Percentiles rank a stretch among this genome's conserved stretches.
Evolutionary conservation across 2,113 vertebrate species (phyloP).

Genomic region (Bombycilla garrulus): DNA sequence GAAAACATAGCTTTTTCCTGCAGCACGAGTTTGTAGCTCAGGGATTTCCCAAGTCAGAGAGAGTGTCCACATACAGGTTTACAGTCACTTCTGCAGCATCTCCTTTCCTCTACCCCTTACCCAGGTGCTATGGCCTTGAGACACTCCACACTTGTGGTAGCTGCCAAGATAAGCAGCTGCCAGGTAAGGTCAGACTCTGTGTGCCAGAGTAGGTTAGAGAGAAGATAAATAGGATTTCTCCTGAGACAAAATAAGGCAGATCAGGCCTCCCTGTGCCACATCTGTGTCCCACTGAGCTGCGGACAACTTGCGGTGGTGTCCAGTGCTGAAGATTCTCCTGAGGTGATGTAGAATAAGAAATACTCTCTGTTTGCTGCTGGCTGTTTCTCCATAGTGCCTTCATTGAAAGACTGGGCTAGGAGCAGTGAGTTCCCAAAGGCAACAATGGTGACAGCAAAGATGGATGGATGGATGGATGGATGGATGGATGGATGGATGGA

Average conservation of each 20-base stretch:
- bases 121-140: background rate
- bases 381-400: background rate
- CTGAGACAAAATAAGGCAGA: background rate
- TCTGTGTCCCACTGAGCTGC: background rate
- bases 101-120: background rate
- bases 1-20: background rate
- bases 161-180: background rate
- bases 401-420: background rate
- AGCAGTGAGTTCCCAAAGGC: background rate
- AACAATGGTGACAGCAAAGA: background rate
- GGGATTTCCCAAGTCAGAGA: background rate
- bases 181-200: background rate
- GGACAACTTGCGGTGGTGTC: background rate
- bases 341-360: background rate
- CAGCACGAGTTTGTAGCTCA: background rate
- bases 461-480: background rate
- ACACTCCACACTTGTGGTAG: background rate
- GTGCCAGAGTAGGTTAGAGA: background rate
- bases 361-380: background rate
- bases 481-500: background rate
- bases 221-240: background rate
- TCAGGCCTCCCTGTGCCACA: background rate
- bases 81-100: background rate
- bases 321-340: background rate
- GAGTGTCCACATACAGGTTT: background rate